These are phyloP conservation scores for Setipinna tenuifilis DNA, from an alignment of 2,797 vertebrate species.

Conservation along the genomic window DNA sequence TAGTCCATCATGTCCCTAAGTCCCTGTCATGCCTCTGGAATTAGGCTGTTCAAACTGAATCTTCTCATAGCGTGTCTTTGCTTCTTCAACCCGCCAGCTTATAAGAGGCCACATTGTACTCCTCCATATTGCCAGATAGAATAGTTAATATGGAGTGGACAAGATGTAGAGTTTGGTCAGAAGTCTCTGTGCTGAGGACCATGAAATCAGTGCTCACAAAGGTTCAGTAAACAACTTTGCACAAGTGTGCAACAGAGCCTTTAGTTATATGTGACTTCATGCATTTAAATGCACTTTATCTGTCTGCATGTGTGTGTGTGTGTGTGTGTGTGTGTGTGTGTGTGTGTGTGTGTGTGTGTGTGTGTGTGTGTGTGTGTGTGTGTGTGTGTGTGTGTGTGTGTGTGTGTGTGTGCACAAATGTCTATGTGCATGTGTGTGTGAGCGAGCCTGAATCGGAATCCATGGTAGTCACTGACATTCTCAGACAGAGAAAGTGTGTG, in stretches of 20 bases:
- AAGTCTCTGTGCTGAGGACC: neutral
- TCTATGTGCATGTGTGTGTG: constrained; percentile 43
- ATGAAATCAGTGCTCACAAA: neutral
- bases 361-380: constrained; percentile 19
- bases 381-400: constrained; percentile 37
- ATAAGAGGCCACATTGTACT: neutral
- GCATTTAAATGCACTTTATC: constrained; percentile 39
- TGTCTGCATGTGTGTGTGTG: constrained; percentile 40
- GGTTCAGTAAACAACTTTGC: neutral
- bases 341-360: constrained; percentile 41
- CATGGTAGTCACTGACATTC: neutral
- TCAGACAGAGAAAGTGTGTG: constrained; percentile 7
- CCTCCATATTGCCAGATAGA: neutral
- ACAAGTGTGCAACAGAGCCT: neutral
- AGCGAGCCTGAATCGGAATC: neutral
- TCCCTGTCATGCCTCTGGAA: neutral
- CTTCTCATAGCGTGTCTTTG: neutral
- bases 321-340: constrained; percentile 56
- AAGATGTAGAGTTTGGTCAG: neutral
- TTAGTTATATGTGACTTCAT: neutral
- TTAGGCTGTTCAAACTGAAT: neutral
- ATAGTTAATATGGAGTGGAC: neutral
- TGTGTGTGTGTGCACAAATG: constrained; percentile 37
- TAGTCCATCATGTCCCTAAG: neutral
- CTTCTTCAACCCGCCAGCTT: neutral